Evolutionary conservation across 2,797 vertebrate species (phyloP).

Genomic region (Pogonophryne albipinna): DNA sequence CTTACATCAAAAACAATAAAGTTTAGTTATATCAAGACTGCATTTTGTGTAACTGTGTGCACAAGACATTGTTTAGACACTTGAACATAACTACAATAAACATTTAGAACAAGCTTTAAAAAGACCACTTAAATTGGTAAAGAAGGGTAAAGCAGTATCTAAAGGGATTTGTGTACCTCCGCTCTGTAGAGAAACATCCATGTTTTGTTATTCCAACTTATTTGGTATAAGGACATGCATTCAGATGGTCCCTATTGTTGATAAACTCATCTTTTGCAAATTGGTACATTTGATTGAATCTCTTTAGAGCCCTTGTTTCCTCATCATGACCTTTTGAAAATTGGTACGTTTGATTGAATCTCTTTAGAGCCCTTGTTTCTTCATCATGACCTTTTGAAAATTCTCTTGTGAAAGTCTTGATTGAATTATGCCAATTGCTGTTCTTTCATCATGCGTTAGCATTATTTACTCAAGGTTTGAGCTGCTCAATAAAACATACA

Average conservation of each 20-base stretch:
- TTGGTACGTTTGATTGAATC: background rate
- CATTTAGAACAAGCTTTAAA: no score
- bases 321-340: background rate
- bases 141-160: background rate
- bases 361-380: background rate
- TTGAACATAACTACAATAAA: no score
- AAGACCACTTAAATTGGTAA: no score
- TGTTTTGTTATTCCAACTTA: background rate
- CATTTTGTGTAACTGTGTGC: no score
- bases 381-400: background rate
- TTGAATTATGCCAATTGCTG: background rate
- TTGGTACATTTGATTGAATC: background rate
- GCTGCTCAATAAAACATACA: background rate
- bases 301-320: background rate
- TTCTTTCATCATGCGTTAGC: background rate
- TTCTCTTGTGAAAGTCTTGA: background rate
- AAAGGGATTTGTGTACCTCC: background rate
- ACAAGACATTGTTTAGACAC: no score
- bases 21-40: no score
- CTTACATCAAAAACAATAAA: no score
- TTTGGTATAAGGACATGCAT: background rate
- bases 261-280: background rate
- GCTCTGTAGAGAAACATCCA: background rate
- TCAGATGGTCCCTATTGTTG: background rate
- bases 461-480: background rate